Conservation (phyloP, 2,797 vertebrate species). For the Pogoniulus pusillus region DNA sequence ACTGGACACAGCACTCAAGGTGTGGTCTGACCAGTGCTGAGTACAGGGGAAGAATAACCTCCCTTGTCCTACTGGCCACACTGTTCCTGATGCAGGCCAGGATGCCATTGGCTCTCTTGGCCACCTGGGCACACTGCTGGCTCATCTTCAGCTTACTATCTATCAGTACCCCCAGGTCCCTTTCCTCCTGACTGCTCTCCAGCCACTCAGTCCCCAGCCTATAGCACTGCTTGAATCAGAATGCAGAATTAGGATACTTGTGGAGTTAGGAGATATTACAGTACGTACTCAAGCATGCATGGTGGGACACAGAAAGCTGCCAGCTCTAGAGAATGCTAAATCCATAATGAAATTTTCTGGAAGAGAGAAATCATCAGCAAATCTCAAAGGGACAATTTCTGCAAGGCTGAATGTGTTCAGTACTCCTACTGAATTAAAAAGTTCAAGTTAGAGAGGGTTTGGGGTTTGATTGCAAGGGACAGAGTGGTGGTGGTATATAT, state of each 20-base stretch:
- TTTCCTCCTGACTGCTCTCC: too few species aligned
- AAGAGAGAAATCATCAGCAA: neutral
- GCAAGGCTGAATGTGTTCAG: neutral
- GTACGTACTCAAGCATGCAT: neutral
- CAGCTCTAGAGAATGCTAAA: neutral
- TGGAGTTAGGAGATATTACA: neutral
- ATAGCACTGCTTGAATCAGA: neutral
- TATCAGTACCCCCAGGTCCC: too few species aligned
- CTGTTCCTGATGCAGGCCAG: too few species aligned
- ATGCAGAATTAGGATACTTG: neutral
- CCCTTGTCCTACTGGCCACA: too few species aligned
- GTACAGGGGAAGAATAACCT: too few species aligned
- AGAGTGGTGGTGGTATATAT: neutral
- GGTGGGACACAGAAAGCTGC: neutral
- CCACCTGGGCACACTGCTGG: too few species aligned
- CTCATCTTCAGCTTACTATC: too few species aligned
- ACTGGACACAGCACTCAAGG: too few species aligned
- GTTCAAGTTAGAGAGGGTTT: neutral
- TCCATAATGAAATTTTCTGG: slow-evolving; percentile 23
- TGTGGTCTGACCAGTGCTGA: too few species aligned
- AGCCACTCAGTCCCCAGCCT: too few species aligned
- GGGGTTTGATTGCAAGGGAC: neutral
- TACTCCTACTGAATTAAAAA: slow-evolving; percentile 13
- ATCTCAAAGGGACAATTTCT: slow-evolving; percentile 1
- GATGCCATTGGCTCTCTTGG: too few species aligned